A percentile compares a stretch with the other conserved stretches of the same genome.
These are phyloP conservation scores for Stomatorhinus walkeri DNA, from an alignment of 2,797 vertebrate species.

Conservation along the genomic window DNA sequence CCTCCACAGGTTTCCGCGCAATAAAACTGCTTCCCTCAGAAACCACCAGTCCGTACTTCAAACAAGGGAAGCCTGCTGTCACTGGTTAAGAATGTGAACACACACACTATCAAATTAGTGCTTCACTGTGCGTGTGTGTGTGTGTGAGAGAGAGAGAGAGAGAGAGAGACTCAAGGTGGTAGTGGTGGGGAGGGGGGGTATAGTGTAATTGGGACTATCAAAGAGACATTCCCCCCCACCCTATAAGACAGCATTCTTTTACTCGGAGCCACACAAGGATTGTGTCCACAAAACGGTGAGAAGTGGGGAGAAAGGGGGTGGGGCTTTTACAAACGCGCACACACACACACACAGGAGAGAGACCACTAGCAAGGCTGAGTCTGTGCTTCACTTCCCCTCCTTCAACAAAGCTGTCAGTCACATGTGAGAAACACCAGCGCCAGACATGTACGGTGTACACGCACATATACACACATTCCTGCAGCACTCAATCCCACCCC, in stretches of 20 bases:
- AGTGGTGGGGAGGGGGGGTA: neutral
- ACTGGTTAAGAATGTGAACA: constrained; percentile 51
- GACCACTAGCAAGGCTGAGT: constrained; percentile 11
- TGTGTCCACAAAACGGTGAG: neutral
- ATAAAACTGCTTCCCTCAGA: constrained; percentile 30
- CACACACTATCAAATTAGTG: neutral
- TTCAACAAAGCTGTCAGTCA: constrained; percentile 37
- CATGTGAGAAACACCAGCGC: neutral
- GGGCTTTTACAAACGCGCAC: neutral
- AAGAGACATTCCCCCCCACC: neutral
- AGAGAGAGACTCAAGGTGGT: neutral
- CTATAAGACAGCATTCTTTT: constrained; percentile 1
- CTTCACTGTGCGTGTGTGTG: neutral
- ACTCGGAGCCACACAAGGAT: neutral
- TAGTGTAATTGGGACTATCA: neutral
- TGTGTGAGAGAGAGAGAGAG: no score
- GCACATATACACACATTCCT: neutral
- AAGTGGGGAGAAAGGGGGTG: neutral
- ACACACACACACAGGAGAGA: neutral
- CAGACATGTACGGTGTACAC: neutral
- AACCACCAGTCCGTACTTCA: constrained; percentile 28
- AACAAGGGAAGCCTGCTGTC: constrained; percentile 50
- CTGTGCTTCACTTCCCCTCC: constrained; percentile 52
- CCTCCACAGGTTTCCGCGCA: constrained; percentile 19
- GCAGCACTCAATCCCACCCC: neutral